Percentiles rank a stretch among this genome's conserved stretches.
Evolutionary conservation across 2,113 vertebrate species (phyloP).

Genomic region (Terrapene triunguis): DNA sequence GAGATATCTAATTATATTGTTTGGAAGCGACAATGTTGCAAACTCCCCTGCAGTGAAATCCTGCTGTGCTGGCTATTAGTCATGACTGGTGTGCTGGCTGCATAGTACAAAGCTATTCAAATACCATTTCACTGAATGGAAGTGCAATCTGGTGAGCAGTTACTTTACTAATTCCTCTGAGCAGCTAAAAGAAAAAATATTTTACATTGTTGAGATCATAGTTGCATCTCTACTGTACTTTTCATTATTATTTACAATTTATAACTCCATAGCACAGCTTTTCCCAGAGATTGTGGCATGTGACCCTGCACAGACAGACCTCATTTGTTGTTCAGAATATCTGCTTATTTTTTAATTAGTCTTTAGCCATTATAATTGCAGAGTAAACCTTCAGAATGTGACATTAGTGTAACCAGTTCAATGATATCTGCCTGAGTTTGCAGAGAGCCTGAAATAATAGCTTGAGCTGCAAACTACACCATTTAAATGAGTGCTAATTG

Average conservation of each 20-base stretch:
- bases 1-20: background rate
- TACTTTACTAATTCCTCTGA: background rate
- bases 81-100: background rate
- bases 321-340: background rate
- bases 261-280: rapidly evolving
- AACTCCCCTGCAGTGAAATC: background rate
- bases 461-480: background rate
- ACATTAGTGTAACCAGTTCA: background rate
- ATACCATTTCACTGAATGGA: background rate
- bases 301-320: background rate
- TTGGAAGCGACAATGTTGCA: background rate
- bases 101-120: background rate
- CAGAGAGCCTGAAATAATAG: background rate
- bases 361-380: background rate
- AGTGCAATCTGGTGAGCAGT: background rate
- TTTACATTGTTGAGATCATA: background rate
- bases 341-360: background rate
- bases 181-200: background rate
- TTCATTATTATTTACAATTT: background rate
- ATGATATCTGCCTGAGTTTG: background rate
- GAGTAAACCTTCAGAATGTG: background rate
- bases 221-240: background rate
- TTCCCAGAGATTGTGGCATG: rapidly evolving
- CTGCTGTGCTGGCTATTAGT: background rate
- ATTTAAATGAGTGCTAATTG: background rate